Evolutionary conservation across 2,888 invertebrate genomes (phyloP).

Genomic region (Cerastoderma edule): DNA sequence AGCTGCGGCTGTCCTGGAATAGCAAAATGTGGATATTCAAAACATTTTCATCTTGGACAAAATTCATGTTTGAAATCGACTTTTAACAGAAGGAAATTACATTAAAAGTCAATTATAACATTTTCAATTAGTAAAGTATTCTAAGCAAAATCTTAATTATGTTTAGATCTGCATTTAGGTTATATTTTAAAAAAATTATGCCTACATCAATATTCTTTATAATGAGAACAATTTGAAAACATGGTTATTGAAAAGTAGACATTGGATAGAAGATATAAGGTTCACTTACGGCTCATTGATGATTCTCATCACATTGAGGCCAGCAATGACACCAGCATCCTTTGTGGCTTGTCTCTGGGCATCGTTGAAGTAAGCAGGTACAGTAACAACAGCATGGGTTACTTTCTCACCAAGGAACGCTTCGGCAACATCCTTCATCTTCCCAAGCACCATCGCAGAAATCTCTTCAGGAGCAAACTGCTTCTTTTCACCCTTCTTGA

Average conservation of each 20-base stretch:
- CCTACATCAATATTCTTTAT: background rate
- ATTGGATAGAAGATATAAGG: too few relatives aligned
- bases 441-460: slow-evolving; percentile 98
- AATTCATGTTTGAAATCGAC: too few relatives aligned
- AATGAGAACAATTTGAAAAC: background rate
- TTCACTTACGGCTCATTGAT: slow-evolving; percentile 91
- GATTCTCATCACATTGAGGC: slow-evolving; percentile 95
- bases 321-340: slow-evolving; percentile 97
- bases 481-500: slow-evolving; percentile 85
- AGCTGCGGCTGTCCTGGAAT: slow-evolving; percentile 92
- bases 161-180: too few relatives aligned
- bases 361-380: slow-evolving; percentile 99
- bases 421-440: slow-evolving; percentile 99
- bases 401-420: slow-evolving; percentile 97
- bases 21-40: too few relatives aligned
- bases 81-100: too few relatives aligned
- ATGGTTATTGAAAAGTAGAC: too few relatives aligned
- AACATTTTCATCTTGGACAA: too few relatives aligned
- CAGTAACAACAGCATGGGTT: slow-evolving; percentile 94
- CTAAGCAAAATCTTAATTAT: too few relatives aligned
- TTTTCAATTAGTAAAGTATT: too few relatives aligned
- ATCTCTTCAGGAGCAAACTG: slow-evolving; percentile 99
- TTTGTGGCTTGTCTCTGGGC: slow-evolving; percentile 99
- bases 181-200: too few relatives aligned
- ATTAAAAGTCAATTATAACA: too few relatives aligned